Evolutionary conservation across 2,797 vertebrate species (phyloP), one percentile per base, ranked within the genome.

Genomic region (Martes flavigula): DNA sequence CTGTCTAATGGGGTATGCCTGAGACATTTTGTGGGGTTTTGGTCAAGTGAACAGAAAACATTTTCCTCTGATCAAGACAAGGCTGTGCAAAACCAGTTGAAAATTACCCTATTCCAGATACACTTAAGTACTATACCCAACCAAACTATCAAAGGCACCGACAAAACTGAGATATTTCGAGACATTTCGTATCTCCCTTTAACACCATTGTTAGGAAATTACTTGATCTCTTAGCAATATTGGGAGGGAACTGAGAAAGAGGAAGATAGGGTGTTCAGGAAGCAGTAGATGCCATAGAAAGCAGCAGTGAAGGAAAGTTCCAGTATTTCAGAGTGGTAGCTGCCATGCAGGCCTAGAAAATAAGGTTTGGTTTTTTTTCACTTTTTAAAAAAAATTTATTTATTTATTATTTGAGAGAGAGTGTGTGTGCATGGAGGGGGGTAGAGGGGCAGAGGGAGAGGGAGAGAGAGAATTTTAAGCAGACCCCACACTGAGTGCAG

Each of bases 141-240:
- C 17, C 40, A 79, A 56, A 84, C 30, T 82, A 85, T 91, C 89
- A 92, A 75, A 82, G 66, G 4, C 35, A 5, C 87, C 72, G 40
- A 79, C 73, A 94, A 96, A 91, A 82, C 73, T 43, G 72, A 54
- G 14, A 51, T 94, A 81, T 43, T 85, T 78, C 25, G 51, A 54
- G 17, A 58, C 92, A 77, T 43, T 85, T 78, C 30, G 4, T 18
- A 64, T 86, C 20, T 93, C 91, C 48, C 11, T 94, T 93, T 81
- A 93, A 35, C 17, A 40, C n/a, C 43, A 85, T 25, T 85, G 79
- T 54, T 87, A 83, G 56, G 60, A 87, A 83, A 8, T 70, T 87
- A 93, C 38, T 82, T 54, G 18, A 87, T 91, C 6, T 81, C n/a
- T 95, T 95, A 96, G 43, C 60, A 96, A 72, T 78, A 91, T 46